phyloP scores from a whole-genome alignment of 2,797 vertebrate genomes.

The Hemitrygon akajei region DNA sequence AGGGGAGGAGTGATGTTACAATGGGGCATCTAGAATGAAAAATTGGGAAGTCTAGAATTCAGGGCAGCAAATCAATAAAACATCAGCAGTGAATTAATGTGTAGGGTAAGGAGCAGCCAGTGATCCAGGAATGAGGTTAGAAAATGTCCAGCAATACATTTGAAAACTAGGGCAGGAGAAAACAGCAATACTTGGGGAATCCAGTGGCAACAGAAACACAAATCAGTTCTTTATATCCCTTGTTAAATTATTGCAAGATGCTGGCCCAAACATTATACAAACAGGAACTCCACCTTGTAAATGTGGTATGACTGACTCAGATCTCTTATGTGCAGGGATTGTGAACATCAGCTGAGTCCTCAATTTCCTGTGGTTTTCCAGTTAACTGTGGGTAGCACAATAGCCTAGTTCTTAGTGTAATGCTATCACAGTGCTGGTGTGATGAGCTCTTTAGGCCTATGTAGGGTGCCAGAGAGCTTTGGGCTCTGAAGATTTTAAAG shows the following conservation, averaged over 20 bases:
- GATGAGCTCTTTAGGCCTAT: too few relatives aligned
- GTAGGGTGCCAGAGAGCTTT: too few relatives aligned
- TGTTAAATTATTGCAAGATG: not conserved
- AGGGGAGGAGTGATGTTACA: not conserved
- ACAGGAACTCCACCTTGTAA: too few relatives aligned
- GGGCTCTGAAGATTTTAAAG: too few relatives aligned
- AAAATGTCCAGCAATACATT: not conserved
- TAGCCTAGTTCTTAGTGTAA: too few relatives aligned
- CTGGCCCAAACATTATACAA: not conserved
- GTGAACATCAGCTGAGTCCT: not conserved
- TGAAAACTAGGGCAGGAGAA: not conserved
- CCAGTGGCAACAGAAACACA: not conserved
- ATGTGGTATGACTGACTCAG: too few relatives aligned
- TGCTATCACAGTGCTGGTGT: too few relatives aligned
- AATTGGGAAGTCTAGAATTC: not conserved
- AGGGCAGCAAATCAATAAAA: not conserved
- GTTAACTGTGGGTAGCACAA: not conserved
- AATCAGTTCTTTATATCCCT: not conserved
- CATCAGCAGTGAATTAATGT: not conserved
- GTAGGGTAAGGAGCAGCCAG: not conserved
- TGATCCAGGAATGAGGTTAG: not conserved
- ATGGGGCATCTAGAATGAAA: not conserved
- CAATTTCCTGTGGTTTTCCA: too few relatives aligned
- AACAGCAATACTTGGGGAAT: not conserved
- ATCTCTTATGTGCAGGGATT: not conserved